Conservation (phyloP, 2,113 vertebrate genomes). For the Catharus minimus region DNA sequence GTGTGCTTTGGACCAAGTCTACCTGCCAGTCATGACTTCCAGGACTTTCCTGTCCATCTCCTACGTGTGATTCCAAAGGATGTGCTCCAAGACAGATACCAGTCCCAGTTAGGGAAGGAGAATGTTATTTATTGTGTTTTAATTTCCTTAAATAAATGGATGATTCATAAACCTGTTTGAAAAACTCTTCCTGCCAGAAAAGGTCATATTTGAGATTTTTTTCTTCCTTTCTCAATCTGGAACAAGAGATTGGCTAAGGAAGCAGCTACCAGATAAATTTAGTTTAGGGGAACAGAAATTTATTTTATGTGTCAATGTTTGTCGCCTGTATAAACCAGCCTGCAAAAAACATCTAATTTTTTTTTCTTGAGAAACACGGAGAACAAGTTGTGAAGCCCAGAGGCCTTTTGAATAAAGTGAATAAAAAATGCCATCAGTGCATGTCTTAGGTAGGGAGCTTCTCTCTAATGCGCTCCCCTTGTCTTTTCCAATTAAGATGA, state of each 20-base stretch:
- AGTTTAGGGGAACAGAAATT: background rate
- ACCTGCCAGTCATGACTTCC: background rate
- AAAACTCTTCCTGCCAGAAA: background rate
- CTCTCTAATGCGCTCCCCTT: background rate
- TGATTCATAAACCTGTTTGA: background rate
- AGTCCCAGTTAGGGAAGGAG: background rate
- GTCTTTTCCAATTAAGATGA: background rate
- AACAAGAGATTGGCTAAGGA: background rate
- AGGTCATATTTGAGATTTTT: background rate
- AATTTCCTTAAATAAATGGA: background rate
- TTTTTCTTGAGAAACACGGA: background rate
- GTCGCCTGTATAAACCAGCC: background rate
- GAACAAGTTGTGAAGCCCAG: background rate
- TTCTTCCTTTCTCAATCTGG: background rate
- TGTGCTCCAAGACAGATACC: accelerated
- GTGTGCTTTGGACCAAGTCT: background rate
- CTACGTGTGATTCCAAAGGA: accelerated
- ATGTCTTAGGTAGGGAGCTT: background rate
- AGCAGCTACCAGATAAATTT: background rate
- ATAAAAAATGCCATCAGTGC: background rate
- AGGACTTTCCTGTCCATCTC: background rate
- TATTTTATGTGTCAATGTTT: background rate
- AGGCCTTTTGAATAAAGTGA: background rate
- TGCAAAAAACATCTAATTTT: background rate
- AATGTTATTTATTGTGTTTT: background rate